Percentiles rank a stretch among this genome's conserved stretches.
These are phyloP conservation scores for Candidula unifasciata DNA, from an alignment of 2,888 invertebrate genomes.

Conservation along the genomic window DNA sequence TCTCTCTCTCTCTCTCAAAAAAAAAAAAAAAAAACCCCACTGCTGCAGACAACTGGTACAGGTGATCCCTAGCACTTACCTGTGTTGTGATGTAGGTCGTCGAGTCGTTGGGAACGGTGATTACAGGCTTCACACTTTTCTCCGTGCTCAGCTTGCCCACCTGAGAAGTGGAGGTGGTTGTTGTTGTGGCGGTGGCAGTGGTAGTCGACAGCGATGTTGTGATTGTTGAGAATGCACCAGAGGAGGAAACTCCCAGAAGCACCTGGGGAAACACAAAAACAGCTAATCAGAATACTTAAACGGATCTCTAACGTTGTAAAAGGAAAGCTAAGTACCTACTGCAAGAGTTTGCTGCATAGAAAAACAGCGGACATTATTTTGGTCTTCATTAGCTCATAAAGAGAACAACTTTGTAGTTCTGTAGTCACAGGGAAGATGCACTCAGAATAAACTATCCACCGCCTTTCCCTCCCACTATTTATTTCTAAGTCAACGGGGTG, in stretches of 20 bases:
- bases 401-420: too few relatives aligned
- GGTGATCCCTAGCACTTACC: too few relatives aligned
- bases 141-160: neutral
- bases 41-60: neutral
- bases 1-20: too few relatives aligned
- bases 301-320: neutral
- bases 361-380: too few relatives aligned
- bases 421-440: too few relatives aligned
- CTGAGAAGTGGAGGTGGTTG: slow-evolving; percentile 10
- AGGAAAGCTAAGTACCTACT: too few relatives aligned
- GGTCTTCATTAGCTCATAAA: too few relatives aligned
- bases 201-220: slow-evolving; percentile 41
- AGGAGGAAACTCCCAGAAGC: neutral
- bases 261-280: neutral
- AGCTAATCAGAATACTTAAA: neutral
- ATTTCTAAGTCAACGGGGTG: too few relatives aligned
- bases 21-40: too few relatives aligned
- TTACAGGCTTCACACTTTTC: slow-evolving; percentile 16
- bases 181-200: slow-evolving; percentile 6
- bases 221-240: slow-evolving; percentile 12
- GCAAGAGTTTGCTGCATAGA: too few relatives aligned
- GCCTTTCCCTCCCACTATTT: too few relatives aligned
- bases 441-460: too few relatives aligned
- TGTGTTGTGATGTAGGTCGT: slow-evolving; percentile 35
- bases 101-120: slow-evolving; percentile 35